Percentiles rank a stretch among this genome's conserved stretches.
Evolutionary conservation across 2,797 vertebrate species (phyloP).

Genomic region (Todus mexicanus): DNA sequence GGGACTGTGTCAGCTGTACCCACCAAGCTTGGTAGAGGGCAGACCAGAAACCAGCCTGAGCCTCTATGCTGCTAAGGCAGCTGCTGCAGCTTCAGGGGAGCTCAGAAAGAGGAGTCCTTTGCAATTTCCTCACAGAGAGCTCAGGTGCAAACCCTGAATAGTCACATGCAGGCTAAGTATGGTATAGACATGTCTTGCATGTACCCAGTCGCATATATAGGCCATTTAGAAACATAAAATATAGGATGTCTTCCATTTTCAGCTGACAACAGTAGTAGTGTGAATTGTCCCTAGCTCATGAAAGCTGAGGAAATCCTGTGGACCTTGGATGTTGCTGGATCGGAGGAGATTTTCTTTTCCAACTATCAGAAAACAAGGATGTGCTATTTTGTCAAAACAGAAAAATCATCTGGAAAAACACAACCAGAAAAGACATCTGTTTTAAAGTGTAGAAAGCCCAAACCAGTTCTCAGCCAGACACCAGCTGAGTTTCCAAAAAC

Average conservation of each 20-base stretch:
- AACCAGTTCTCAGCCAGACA: background rate
- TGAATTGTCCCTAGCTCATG: background rate
- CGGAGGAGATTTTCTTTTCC: background rate
- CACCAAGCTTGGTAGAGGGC: background rate
- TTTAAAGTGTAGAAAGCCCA: background rate
- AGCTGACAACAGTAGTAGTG: background rate
- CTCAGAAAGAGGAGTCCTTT: background rate
- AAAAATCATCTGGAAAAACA: background rate
- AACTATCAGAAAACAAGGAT: background rate
- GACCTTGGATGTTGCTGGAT: background rate
- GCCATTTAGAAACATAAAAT: background rate
- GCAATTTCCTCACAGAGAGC: background rate
- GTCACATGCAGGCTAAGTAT: background rate
- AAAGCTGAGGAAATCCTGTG: background rate
- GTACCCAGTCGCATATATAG: background rate
- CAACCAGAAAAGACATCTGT: background rate
- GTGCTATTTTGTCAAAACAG: background rate
- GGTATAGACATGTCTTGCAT: background rate
- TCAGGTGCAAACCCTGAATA: background rate
- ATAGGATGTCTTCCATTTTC: background rate
- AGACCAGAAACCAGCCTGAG: background rate
- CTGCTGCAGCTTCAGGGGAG: background rate
- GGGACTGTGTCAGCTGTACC: background rate
- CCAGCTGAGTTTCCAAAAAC: background rate
- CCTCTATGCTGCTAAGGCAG: fast-evolving